Evolutionary conservation across 2,113 vertebrate species (phyloP), one percentile per base, ranked within the genome.

Genomic region (Colinus virginianus): DNA sequence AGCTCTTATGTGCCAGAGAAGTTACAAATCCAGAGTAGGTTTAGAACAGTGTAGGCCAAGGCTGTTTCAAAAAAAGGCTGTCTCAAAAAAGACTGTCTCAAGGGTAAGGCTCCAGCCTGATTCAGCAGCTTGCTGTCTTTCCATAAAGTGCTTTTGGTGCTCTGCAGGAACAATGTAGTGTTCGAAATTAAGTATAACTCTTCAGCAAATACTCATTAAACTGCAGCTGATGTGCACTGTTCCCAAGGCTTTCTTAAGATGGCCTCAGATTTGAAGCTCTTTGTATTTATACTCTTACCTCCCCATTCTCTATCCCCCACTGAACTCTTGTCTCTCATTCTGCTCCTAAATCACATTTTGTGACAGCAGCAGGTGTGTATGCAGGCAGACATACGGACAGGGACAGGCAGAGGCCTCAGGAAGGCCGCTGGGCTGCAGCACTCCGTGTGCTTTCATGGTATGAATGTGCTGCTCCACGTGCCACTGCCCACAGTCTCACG

Each of bases 1-100:
- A 79, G 43, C 9, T 91, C 76, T 68, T 88, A 68, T 53, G 56
- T 81, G 78, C 43, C 53, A 63, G 30, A 22, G 56, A 91, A 83
- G 82, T 77, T 75, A 68, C 56, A 63, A 34, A 46, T 40, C 3
- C 16, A 64, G 5, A 92, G 61, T 43, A 9, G 10, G 48, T 95
- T 84, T 93, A 56, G 88, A 93, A 88, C 26, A 83, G 88, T 34
- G 55, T 83, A 78, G 85, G 85, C 85, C 91, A 96, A 95, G 79
- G 80, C 8, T 95, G 58, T 72, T 77, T 86, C 77, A 63, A 67
- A 88, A 77, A 77, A 96, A 95, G 79, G 80, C 8, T 95, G 58
- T 72, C 80, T 86, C 77, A 63, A 67, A 88, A 77, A 77, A 32
- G 12, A 13, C 11, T 61, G 72, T 85, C 90, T 94, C 87, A 87